phyloP scores from a whole-genome alignment of 2,888 invertebrate species.

The Norana najaformis region DNA sequence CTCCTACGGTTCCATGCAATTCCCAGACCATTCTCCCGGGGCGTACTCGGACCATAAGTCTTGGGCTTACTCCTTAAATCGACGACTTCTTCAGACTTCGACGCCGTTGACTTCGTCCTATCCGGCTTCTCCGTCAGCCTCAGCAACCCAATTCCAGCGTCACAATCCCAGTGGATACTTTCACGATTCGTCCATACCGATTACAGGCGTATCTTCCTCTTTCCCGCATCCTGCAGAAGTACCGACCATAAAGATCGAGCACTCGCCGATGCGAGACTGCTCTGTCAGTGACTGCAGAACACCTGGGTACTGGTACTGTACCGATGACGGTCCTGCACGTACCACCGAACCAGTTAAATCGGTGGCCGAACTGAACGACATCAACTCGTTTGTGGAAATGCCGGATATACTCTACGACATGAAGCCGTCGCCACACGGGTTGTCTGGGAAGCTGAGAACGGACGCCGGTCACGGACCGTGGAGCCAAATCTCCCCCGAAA shows the following conservation, averaged over 20 bases:
- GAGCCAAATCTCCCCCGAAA: not conserved
- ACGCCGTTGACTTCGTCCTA: not conserved
- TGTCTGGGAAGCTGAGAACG: not conserved
- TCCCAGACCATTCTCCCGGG: not conserved
- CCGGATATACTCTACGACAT: not conserved
- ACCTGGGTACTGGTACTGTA: not conserved
- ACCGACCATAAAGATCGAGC: slow-evolving; percentile 16
- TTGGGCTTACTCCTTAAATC: slow-evolving; percentile 5
- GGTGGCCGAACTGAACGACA: not conserved
- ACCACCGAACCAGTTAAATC: not conserved
- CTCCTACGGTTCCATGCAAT: slow-evolving; percentile 10
- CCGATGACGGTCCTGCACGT: not conserved
- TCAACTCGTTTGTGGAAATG: not conserved
- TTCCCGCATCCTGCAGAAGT: not conserved
- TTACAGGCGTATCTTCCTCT: not conserved
- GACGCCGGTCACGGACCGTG: not conserved
- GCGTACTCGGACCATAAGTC: not conserved
- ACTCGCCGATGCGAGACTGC: not conserved
- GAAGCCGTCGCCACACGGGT: not conserved
- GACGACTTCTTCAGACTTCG: not conserved
- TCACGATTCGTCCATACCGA: not conserved
- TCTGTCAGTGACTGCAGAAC: not conserved
- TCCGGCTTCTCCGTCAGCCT: not conserved
- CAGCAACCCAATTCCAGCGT: not conserved
- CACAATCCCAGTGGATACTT: not conserved